Base-by-base conservation (phyloP, 2,797 vertebrate species). In the Anisognathus igniventris region DNA sequence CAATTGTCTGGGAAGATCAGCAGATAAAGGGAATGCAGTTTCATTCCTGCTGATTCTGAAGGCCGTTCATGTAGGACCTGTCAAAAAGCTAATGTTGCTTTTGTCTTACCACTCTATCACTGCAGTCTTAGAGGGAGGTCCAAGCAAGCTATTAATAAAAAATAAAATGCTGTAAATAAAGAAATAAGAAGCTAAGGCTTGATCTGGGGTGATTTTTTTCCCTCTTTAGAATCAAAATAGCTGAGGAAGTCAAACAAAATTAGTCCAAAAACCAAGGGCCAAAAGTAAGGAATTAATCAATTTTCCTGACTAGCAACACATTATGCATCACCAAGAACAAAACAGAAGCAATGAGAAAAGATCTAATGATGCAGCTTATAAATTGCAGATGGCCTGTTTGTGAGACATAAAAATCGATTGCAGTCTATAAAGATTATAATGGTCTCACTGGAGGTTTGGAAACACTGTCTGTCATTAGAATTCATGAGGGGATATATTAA, bases 291-390 rank as follows among this genome's bases (percentile, higher is more conserved):
- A 83, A 81, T 72, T 58, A 83, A 94, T 95, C 51, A 57, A 39
- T 94, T 91, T 95, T 88, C 21, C n/a, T 80, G 62, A 68, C 64
- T 91, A 86, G 56, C 31, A 54, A 39, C 31, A 72, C 57, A 68
- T 96, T 92, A 79, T 48, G 33, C 27, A 54, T 84, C 44, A 86
- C 50, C 2, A 3, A 82, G 85, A 83, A 70, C 53, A 78, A 95
- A 88, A 86, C 28, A 81, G 93, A 82, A 86, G 58, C 85, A 76
- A 73, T 66, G 58, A 90, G 85, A 89, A 92, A 92, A 72, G 60
- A 40, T 78, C 66, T 94, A 91, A 91, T 86, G 79, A 84, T 78
- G n/a, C 76, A 80, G 44, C 66, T 91, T 97, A 78, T 92, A 95
- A 94, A 92, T 93, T 94, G 62, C 58, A 91, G 70, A 88, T 92